Base-by-base conservation (phyloP, 2,888 invertebrate genomes). In the Athalia rosae region DNA sequence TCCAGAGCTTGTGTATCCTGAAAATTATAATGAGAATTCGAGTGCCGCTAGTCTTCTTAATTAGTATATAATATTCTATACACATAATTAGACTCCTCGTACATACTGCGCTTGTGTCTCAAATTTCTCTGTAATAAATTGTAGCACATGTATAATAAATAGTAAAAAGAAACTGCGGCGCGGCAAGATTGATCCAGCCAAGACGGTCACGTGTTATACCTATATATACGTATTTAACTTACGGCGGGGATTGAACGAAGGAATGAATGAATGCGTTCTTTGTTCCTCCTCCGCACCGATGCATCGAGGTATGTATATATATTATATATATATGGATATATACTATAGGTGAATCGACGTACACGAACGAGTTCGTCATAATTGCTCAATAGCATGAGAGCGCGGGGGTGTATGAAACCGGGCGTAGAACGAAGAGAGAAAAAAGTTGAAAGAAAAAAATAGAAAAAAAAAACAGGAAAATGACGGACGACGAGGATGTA, bases 71-170 rank as follows among this genome's bases (percentile, higher is more conserved):
- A 53, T 53, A 53, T 53, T 9, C 5, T 53, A 53, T 53, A 53
- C 53, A 28, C 28, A 28, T 28, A 28, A 28, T 28, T 8, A 43
- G 11, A 7, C 8, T 62, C n/a, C n/a, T n/a, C 11, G 13, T 47
- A 61, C 61, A 61, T n/a, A n/a, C 13, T 64, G 8, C 64, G n/a
- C 56, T 8, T 71, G 56, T 13, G n/a, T 56, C 6, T 71, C 5
- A 15, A 67, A 67, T 45, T 71, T 71, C 45, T 50, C 43, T 15
- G 58, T n/a, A 58, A 58, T 71, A 45, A 58, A 71, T 71, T 71
- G 45, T 58, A 3, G 71, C 58, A 43, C 28, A 28, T 28, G 28
- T 28, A 28, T 28, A 28, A 28, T 28, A 28, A 28, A 28, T 28
- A 28, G 15, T 58, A 15, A 58, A 6, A 47, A 71, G 45, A 67